Evolutionary conservation across 2,797 vertebrate species (phyloP).

Genomic region (Lepilemur ruficaudatus): DNA sequence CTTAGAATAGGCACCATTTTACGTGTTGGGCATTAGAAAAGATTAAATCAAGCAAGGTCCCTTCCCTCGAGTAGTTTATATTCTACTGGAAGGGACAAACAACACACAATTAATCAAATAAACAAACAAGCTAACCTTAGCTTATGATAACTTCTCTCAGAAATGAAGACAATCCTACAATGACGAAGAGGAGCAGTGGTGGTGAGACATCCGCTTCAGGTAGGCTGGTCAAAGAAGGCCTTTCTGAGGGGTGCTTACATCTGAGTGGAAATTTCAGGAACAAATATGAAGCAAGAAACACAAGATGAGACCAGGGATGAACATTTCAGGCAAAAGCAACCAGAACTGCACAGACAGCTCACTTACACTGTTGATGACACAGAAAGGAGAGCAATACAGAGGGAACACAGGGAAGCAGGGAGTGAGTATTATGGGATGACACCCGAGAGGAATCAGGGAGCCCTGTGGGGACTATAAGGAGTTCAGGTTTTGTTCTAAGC

Average conservation of each 20-base stretch:
- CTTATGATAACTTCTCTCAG: neutral
- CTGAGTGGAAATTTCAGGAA: neutral
- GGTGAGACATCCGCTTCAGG: neutral
- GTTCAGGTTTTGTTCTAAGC: neutral
- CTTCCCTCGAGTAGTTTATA: neutral
- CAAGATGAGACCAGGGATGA: neutral
- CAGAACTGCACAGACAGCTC: neutral
- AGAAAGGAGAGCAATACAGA: neutral
- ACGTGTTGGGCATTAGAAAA: neutral
- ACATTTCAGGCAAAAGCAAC: neutral
- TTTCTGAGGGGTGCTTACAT: neutral
- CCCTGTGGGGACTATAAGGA: neutral
- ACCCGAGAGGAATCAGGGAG: neutral
- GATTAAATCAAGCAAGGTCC: neutral
- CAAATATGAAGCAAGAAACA: neutral
- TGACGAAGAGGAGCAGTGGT: neutral
- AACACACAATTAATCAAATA: neutral
- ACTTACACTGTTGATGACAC: neutral
- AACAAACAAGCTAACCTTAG: neutral
- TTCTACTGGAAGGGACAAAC: neutral
- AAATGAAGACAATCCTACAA: conserved; percentile 7
- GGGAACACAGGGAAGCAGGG: neutral
- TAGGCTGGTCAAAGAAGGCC: neutral
- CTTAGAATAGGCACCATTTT: neutral
- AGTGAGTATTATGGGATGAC: neutral